Evolutionary conservation across 2,888 invertebrate species (phyloP).

Genomic region (Heliconius sara): DNA sequence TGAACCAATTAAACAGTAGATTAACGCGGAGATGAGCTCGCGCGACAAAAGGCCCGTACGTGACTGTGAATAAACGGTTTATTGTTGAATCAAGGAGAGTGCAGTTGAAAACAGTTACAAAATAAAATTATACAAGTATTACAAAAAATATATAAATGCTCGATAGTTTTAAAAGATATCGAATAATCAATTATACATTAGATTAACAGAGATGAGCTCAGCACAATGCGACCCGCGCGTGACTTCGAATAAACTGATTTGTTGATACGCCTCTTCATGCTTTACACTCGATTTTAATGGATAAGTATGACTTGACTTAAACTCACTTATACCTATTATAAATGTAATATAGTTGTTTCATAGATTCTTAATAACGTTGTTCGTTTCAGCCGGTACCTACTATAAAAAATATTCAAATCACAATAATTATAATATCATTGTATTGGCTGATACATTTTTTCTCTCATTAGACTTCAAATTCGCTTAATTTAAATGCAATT

Average conservation of each 20-base stretch:
- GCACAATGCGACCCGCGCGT: slow-evolving; percentile 73
- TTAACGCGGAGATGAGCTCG: slow-evolving; percentile 73
- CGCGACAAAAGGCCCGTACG: slow-evolving; percentile 70
- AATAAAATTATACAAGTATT: slow-evolving; percentile 10
- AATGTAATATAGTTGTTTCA: slow-evolving; percentile 14
- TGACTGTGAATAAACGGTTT: slow-evolving; percentile 70
- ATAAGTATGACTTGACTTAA: slow-evolving; percentile 27
- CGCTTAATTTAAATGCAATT: slow-evolving; percentile 18
- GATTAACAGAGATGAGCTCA: slow-evolving; percentile 76
- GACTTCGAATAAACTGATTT: slow-evolving; percentile 55
- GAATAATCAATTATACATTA: slow-evolving; percentile 69
- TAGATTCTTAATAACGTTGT: slow-evolving; percentile 10
- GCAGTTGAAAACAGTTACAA: slow-evolving; percentile 20
- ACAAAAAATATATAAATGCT: slow-evolving; percentile 4
- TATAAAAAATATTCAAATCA: slow-evolving; percentile 2
- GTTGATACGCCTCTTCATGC: slow-evolving; percentile 40
- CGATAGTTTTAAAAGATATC: slow-evolving; percentile 52
- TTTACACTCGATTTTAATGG: slow-evolving; percentile 17
- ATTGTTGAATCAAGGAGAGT: slow-evolving; percentile 5
- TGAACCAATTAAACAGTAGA: slow-evolving; percentile 74
- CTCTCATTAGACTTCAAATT: slow-evolving; percentile 18
- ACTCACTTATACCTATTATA: not conserved
- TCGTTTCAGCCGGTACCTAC: not conserved
- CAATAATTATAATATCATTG: slow-evolving; percentile 20
- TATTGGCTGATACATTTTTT: slow-evolving; percentile 17